Evolutionary conservation across 1,140 invertebrate species (phyloP), one percentile per base, ranked within the genome.

Genomic region (Lucilia cuprina): DNA sequence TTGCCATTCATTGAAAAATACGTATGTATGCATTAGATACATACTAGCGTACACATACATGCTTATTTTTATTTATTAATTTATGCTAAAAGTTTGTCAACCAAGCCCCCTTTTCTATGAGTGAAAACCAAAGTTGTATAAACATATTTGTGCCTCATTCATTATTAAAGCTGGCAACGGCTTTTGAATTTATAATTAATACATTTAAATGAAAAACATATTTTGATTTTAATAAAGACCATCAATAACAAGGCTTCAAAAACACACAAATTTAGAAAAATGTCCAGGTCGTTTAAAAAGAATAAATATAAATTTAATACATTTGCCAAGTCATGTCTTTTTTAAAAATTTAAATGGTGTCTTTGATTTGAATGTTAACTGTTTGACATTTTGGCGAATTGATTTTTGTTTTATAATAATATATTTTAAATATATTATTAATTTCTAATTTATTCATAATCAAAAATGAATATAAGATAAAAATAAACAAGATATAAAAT

Each of bases 361-460:
- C 25, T 30, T 30, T 30, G 25, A 30, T 30, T 80, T 21, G 41
- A 49, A 49, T 80, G 41, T 80, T 80, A 80, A 80, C 41, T 49
- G 77, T 80, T 80, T 50, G 41, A 49, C 77, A 80, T 80, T 80
- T 80, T 80, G 41, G 77, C 47, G 41, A 80, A 49, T 49, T 49
- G 17, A n/a, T 41, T 75, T 75, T 41, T n/a, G n/a, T 35, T 49
- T 50, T 12, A 21, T 78, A 9, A 47, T 78, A 47, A 78, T 19
- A 19, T 47, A 47, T 47, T 49, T 80, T 80, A 80, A 21, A 12
- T 70, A 70, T 21, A 30, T 30, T 65, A 8, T 21, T 55, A 17
- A 55, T 50, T n/a, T 19, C 75, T 19, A 50, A 80, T 47, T 10
- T 70, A 70, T 70, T n/a, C 65, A 19, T 17, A 55, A 13, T 2